A percentile compares a stretch with the other conserved stretches of the same genome.
Evolutionary conservation across 1,140 invertebrate species (phyloP).

Genomic region (Radopholus similis): DNA sequence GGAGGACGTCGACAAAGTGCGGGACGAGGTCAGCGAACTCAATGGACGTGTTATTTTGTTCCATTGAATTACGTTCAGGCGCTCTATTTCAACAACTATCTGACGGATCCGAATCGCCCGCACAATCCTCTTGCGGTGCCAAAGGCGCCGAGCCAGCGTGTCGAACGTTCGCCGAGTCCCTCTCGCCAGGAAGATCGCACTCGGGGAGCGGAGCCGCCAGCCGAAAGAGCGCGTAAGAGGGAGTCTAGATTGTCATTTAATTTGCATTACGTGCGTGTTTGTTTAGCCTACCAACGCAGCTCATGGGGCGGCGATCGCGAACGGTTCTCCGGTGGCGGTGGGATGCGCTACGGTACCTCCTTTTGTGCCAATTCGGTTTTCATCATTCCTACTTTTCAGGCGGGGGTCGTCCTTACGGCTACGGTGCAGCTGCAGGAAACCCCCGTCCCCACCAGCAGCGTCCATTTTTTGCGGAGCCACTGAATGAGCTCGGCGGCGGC

Average conservation of each 20-base stretch:
- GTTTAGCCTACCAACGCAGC: not conserved
- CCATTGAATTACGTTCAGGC: conserved; percentile 62
- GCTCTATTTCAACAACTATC: conserved; percentile 95
- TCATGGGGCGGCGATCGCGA: not conserved
- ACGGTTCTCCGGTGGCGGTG: too few relatives aligned
- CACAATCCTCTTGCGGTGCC: conserved; percentile 73
- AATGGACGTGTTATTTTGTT: conserved; percentile 13
- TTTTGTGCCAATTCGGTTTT: not conserved
- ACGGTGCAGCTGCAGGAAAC: not conserved
- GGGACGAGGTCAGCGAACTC: conserved; percentile 72
- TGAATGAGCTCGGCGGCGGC: conserved; percentile 11
- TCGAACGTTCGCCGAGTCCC: conserved; percentile 4
- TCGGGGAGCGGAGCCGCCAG: conserved; percentile 22
- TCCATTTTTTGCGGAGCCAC: not conserved
- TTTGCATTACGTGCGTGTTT: not conserved
- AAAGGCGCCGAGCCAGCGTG: conserved; percentile 27
- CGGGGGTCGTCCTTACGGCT: too few relatives aligned
- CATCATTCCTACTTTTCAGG: not conserved
- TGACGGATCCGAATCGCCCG: conserved; percentile 87
- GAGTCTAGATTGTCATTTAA: not conserved
- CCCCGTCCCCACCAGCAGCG: not conserved
- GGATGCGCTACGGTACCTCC: not conserved
- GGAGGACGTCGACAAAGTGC: conserved; percentile 93
- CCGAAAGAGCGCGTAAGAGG: conserved; percentile 4
- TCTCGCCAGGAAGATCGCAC: conserved; percentile 1